A percentile compares a stretch with the other conserved stretches of the same genome.
These are phyloP conservation scores for Luperina nickerlii DNA, from an alignment of 2,888 invertebrate species.

Conservation along the genomic window DNA sequence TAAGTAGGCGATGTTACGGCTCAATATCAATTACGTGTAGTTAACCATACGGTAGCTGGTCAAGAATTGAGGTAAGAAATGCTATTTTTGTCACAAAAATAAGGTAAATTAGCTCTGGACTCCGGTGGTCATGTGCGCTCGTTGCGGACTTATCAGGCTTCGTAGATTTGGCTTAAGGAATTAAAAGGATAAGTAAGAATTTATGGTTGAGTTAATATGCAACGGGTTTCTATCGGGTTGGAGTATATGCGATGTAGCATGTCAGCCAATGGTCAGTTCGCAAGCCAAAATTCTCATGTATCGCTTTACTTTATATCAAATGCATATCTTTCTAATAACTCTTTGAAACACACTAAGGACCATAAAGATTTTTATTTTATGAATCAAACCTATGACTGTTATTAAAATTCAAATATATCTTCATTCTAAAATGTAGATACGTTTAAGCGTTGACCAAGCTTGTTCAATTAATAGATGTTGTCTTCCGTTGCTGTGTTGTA, in stretches of 20 bases:
- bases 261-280: conserved; percentile 58
- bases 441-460: conserved; percentile 65
- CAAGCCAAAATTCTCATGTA: conserved; percentile 63
- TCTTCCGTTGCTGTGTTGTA: conserved; percentile 39
- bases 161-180: conserved; percentile 37
- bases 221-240: conserved; percentile 1
- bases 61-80: conserved; percentile 82
- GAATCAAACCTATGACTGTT: conserved; percentile 59
- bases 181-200: conserved; percentile 33
- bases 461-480: conserved; percentile 63
- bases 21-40: conserved; percentile 86
- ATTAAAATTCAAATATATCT: conserved; percentile 51
- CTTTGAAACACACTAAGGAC: conserved; percentile 59
- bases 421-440: conserved; percentile 67
- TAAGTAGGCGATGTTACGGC: conserved; percentile 79
- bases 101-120: conserved; percentile 83
- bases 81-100: conserved; percentile 89
- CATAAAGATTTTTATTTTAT: conserved; percentile 69
- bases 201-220: conserved; percentile 28
- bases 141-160: conserved; percentile 59
- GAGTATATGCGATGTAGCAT: conserved; percentile 21
- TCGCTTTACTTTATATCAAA: conserved; percentile 71
- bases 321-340: conserved; percentile 64
- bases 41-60: conserved; percentile 80
- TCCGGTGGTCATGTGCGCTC: conserved; percentile 84